These are phyloP conservation scores for Anaspis maculata DNA, from an alignment of 2,888 invertebrate species.

Conservation along the genomic window DNA sequence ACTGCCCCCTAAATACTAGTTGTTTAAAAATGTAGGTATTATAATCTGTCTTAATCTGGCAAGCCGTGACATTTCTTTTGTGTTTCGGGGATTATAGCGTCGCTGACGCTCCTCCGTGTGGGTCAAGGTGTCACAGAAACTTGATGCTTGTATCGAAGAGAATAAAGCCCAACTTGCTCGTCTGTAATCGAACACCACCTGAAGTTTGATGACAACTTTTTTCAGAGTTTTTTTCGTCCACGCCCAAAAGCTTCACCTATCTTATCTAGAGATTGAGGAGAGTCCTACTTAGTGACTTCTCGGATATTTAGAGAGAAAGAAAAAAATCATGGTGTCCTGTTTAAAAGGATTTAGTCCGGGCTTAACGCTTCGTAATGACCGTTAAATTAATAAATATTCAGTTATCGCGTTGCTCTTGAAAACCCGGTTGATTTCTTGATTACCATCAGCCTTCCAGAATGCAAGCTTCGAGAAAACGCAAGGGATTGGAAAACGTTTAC, in stretches of 20 bases:
- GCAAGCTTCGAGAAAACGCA: no score
- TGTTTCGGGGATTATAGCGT: constrained; percentile 36
- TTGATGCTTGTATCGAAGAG: constrained; percentile 32
- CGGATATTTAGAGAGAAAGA: constrained; percentile 13
- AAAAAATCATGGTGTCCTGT: constrained; percentile 11
- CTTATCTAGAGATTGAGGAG: constrained; percentile 21
- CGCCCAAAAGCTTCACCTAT: constrained; percentile 18
- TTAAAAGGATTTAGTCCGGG: no score
- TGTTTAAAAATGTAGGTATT: no score
- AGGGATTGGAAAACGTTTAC: no score
- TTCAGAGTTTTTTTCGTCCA: constrained; percentile 13
- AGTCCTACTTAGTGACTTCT: constrained; percentile 16
- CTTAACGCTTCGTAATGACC: no score
- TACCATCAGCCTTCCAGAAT: no score
- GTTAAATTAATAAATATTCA: no score
- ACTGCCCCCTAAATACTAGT: no score
- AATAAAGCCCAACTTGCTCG: constrained; percentile 25
- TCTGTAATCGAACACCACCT: constrained; percentile 30
- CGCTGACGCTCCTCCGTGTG: constrained; percentile 29
- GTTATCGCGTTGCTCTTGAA: no score
- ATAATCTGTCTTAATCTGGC: constrained; percentile 40
- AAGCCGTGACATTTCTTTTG: constrained; percentile 39
- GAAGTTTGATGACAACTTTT: constrained; percentile 28
- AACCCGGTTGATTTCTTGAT: no score
- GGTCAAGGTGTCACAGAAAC: constrained; percentile 32